phyloP scores from a whole-genome alignment of 2,113 vertebrate species.

The Pelmatolapia mariae region DNA sequence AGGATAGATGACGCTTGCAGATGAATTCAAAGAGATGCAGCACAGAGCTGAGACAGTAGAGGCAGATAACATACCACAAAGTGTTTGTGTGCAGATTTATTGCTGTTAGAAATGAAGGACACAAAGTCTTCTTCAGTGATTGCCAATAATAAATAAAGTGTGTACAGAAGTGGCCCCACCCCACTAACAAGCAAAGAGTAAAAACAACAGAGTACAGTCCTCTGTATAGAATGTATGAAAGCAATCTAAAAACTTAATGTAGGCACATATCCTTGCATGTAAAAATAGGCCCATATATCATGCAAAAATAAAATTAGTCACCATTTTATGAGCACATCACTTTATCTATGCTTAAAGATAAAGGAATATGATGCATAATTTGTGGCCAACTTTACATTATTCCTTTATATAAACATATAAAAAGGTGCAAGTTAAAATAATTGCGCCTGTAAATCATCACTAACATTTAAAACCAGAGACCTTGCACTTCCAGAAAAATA shows the following conservation, averaged over 20 bases:
- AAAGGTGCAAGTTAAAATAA: not conserved
- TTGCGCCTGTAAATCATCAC: not conserved
- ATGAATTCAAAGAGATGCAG: constrained; percentile 5
- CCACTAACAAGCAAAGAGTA: not conserved
- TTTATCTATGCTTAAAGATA: not conserved
- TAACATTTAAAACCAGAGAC: not conserved
- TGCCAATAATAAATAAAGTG: constrained; percentile 43
- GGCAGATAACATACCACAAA: not conserved
- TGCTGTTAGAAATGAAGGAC: constrained; percentile 10
- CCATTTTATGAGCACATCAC: not conserved
- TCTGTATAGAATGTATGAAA: not conserved
- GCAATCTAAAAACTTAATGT: not conserved
- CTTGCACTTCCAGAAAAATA: not conserved
- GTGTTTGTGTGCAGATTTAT: constrained; percentile 39
- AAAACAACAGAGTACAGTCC: not conserved
- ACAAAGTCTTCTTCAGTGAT: not conserved
- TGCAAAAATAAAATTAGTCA: not conserved
- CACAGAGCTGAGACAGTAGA: not conserved
- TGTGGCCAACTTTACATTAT: not conserved
- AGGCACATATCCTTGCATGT: not conserved
- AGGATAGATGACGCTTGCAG: not conserved
- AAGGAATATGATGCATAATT: not conserved
- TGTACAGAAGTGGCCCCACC: not conserved
- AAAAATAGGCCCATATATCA: not conserved
- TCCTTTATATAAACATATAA: not conserved